phyloP scores from a whole-genome alignment of 2,797 vertebrate genomes.

The Urosaurus nigricauda region DNA sequence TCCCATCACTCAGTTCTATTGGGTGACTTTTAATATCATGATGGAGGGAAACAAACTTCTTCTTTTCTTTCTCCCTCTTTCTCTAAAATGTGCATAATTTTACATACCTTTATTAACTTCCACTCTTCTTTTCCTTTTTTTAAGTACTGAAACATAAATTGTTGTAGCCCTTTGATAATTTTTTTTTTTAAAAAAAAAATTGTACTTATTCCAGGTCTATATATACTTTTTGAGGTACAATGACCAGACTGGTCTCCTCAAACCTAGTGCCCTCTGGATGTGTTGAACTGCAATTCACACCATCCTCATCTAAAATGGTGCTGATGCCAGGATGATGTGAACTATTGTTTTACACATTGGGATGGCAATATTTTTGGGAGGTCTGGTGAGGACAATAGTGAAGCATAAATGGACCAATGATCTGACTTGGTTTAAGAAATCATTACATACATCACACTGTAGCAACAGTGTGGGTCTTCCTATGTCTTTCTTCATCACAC shows the following conservation, averaged over 20 bases:
- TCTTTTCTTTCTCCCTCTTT: no score
- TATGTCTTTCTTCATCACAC: not conserved
- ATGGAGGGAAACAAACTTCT: no score
- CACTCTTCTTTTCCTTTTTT: not conserved
- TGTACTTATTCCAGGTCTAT: no score
- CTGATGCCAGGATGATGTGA: not conserved
- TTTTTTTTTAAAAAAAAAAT: no score
- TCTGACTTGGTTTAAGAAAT: not conserved
- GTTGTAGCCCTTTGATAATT: not conserved
- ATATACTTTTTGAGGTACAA: no score
- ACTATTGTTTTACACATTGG: not conserved
- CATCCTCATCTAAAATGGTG: not conserved
- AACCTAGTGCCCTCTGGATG: not conserved
- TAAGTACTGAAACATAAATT: not conserved
- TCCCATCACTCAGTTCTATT: not conserved
- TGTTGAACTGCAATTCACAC: not conserved
- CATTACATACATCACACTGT: not conserved
- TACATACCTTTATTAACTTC: not conserved
- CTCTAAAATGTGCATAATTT: not conserved
- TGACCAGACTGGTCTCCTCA: not conserved
- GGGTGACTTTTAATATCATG: not conserved
- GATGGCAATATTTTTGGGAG: not conserved
- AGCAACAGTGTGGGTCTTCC: not conserved
- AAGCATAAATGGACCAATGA: not conserved
- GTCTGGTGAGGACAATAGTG: not conserved